Base-by-base conservation (phyloP, 1,140 invertebrate species). In the Leptopilina boulardi region DNA sequence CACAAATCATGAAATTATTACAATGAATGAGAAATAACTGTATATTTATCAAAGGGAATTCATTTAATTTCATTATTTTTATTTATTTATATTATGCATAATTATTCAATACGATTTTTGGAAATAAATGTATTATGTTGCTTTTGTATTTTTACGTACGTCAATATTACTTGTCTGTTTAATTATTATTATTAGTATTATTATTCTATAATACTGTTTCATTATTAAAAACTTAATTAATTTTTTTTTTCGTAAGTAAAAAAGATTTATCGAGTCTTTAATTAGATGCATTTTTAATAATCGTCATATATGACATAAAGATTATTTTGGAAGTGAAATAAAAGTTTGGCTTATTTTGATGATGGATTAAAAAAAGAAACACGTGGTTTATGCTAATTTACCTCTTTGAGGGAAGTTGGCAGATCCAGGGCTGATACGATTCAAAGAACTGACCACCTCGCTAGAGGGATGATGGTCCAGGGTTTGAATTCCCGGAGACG, bases 331-430 rank as follows among this genome's bases (percentile, higher is more conserved):
- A 8, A 56, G 47, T n/a, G 4, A 30, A n/a, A 51, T 51, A 5
- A 73, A 73, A 73, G 41, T 10, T 30, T 18, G 26, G 1, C 11
- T 51, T 26, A 21, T 19, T 38, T 73, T 51, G 15, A 10, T 75
- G n/a, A n/a, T 42, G 9, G 19, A n/a, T n/a, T n/a, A n/a, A n/a
- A n/a, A 19, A 15, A 13, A 75, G 11, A 44, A 70, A 75, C 0
- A 13, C 15, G 41, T 66, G 30, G 8, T 15, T 26, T 73, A 8
- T 30, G n/a, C 38, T 13, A 9, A 71, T 10, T 88, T 77, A 91
- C 90, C 90, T 88, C 90, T 87, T 79, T 91, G 89, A n/a, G 87
- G 86, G 74, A 89, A 89, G 73, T 87, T 85, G 11, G 86, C 88
- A 44, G 90, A 91, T 18, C 87, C 88, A 11, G 90, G 90, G 82